phyloP scores from a whole-genome alignment of 2,888 invertebrate species.

The Ferdinandea cuprea region DNA sequence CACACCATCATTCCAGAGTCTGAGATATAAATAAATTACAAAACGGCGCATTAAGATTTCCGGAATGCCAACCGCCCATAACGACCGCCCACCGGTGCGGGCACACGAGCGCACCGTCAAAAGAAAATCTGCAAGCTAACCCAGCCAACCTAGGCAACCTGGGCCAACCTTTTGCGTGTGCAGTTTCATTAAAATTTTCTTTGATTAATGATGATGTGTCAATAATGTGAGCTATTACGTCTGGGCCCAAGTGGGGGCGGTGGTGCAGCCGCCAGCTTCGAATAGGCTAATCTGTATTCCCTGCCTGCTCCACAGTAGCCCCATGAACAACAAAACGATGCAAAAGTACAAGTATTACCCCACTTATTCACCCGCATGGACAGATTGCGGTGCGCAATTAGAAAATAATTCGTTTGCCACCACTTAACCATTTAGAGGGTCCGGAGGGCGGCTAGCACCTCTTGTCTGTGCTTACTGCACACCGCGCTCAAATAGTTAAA shows the following conservation, averaged over 20 bases:
- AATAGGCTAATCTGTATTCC: conserved; percentile 32
- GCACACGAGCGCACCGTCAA: conserved; percentile 21
- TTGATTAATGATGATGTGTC: conserved; percentile 81
- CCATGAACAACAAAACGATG: conserved; percentile 29
- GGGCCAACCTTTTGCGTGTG: conserved; percentile 48
- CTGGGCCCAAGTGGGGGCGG: conserved; percentile 16
- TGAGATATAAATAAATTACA: conserved; percentile 42
- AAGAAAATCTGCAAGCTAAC: conserved; percentile 24
- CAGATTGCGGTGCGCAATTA: conserved; percentile 58
- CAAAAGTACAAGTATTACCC: conserved; percentile 2
- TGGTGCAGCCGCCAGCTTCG: background rate
- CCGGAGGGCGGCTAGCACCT: conserved; percentile 1
- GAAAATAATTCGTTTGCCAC: conserved; percentile 64
- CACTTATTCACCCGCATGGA: conserved; percentile 6
- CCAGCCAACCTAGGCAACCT: background rate
- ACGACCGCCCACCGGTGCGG: conserved; percentile 49
- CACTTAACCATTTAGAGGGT: conserved; percentile 50
- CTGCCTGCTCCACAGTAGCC: conserved; percentile 33
- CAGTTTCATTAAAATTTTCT: conserved; percentile 71
- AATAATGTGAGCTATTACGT: conserved; percentile 78
- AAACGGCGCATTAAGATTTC: conserved; percentile 61
- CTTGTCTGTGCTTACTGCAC: conserved; percentile 25
- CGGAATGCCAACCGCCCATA: conserved; percentile 50
- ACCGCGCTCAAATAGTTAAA: conserved; percentile 62
- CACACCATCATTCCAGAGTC: background rate